Evolutionary conservation across 2,797 vertebrate species (phyloP), one percentile per base, ranked within the genome.

Genomic region (Periparus ater): DNA sequence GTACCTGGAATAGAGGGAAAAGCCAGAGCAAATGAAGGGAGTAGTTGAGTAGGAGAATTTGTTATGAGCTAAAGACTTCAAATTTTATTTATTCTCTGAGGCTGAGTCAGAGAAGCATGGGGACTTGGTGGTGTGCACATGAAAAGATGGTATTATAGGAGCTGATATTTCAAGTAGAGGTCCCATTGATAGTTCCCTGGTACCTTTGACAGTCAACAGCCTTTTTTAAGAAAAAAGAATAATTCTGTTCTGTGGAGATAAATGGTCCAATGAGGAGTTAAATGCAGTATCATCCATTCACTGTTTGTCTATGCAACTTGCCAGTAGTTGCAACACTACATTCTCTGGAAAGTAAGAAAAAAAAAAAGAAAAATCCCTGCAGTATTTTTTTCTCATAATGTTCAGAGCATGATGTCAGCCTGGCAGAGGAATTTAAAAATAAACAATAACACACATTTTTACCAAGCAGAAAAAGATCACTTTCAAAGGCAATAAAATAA

Each of bases 321-420:
- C 88, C 88, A 92, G 77, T 74, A 75, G 72, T 96, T 96, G 94
- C 96, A 96, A 95, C 91, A 94, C 45, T 89, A 30, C 36, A 26
- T 95, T 94, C 91, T 94, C 91, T 83, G 89, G 82, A 93, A 95
- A 95, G 65, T 44, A 67, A 71, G 36, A n/a, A 68, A 67, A 67
- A 40, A 67, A 40, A 81, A 67, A 77, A 21, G 10, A 82, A 94
- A 96, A 81, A 65, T 85, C 74, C 29, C 48, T 89, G 72, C 80
- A 85, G 77, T 89, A 53, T 36, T 95, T 94, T 95, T 94, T 88
- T 88, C 87, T 96, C 40, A 45, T 88, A 87, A 81, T 86, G 47
- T 91, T 85, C 38, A 90, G 29, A 90, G 75, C 70, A 92, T 93
- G 92, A 94, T 83, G 87, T 96, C 91, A 95, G 70, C 48, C 79